Percentiles rank a stretch among this genome's conserved stretches.
Conservation (phyloP, 2,797 vertebrate species). For the Hippocampus kuda region DNA sequence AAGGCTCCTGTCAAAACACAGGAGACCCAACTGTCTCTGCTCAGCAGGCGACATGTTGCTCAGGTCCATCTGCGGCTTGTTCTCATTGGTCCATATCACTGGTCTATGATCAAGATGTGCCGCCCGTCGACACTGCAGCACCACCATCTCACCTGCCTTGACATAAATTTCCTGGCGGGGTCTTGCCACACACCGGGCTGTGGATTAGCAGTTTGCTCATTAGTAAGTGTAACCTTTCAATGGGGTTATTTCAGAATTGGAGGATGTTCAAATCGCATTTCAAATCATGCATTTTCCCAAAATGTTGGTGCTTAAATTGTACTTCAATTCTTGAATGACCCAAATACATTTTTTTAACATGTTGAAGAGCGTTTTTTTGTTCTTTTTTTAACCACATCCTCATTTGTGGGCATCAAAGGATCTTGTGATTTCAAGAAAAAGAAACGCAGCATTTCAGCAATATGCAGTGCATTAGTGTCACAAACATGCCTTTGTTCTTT, state of each 20-base stretch:
- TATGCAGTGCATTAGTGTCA: neutral
- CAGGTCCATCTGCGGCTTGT: slow-evolving; percentile 11
- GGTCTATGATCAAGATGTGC: accelerated
- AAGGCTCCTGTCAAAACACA: slow-evolving; percentile 18
- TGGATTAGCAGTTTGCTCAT: neutral
- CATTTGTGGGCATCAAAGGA: neutral
- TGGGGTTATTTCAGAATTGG: neutral
- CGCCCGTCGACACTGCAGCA: neutral
- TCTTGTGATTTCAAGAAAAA: neutral
- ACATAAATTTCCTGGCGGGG: neutral
- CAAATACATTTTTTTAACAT: neutral
- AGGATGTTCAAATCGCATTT: too few species aligned
- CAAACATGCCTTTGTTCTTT: too few species aligned
- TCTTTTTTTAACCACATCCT: neutral
- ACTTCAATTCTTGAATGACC: neutral
- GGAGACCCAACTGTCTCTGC: slow-evolving; percentile 12
- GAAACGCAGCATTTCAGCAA: neutral
- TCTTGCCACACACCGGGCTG: slow-evolving; percentile 8
- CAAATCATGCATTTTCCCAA: too few species aligned
- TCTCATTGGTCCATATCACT: slow-evolving; percentile 33
- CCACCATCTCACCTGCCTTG: slow-evolving; percentile 37
- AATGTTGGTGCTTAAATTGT: neutral
- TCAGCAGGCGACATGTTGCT: slow-evolving; percentile 17
- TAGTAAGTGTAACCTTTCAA: neutral
- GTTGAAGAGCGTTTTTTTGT: neutral